Percentiles rank a stretch among this genome's conserved stretches.
phyloP scores from a whole-genome alignment of 1,140 invertebrate genomes.

The Drosophila simulans region DNA sequence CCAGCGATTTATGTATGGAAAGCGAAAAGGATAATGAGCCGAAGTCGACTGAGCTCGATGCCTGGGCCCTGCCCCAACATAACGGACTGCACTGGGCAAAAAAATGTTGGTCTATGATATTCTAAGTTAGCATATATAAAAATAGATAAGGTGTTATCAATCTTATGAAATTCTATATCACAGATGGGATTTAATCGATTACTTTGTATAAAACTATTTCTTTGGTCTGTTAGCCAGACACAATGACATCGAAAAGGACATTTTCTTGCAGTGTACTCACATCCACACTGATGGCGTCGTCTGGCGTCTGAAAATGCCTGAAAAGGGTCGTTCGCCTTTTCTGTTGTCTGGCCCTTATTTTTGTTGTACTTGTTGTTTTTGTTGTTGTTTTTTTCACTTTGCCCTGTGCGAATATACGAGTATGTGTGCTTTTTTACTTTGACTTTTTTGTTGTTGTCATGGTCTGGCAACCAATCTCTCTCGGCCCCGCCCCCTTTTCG shows the following conservation, averaged over 20 bases:
- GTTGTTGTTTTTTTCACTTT: constrained; percentile 38
- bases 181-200: no score
- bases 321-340: constrained; percentile 84
- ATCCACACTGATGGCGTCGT: constrained; percentile 62
- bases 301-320: constrained; percentile 69
- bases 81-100: constrained; percentile 32
- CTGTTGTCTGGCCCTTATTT: constrained; percentile 78
- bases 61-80: constrained; percentile 74
- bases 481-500: constrained; percentile 18
- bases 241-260: no score
- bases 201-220: no score
- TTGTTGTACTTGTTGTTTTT: constrained; percentile 65
- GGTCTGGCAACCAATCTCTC: constrained; percentile 47
- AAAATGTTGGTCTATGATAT: not conserved
- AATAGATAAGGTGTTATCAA: no score
- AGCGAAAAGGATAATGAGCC: constrained; percentile 84
- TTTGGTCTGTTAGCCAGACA: no score
- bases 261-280: constrained; percentile 18
- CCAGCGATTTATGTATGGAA: constrained; percentile 83
- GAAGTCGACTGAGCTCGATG: constrained; percentile 33
- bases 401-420: constrained; percentile 13
- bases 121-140: no score
- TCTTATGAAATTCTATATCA: no score
- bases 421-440: constrained; percentile 33
- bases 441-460: constrained; percentile 53